Evolutionary conservation across 2,888 invertebrate species (phyloP), one percentile per base, ranked within the genome.

Genomic region (Scrobipalpa atriplicella): DNA sequence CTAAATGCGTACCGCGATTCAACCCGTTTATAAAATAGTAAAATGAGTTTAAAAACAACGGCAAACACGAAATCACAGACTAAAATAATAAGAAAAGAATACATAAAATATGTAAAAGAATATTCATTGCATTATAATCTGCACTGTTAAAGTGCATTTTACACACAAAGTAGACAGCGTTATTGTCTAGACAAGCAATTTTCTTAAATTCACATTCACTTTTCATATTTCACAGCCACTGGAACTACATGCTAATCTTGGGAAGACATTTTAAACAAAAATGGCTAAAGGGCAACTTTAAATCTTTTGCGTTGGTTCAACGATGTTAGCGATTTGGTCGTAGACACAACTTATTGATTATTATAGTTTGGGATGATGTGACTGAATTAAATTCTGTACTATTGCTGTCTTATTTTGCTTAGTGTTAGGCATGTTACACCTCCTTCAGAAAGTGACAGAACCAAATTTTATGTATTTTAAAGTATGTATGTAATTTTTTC

Each of bases 181-280:
- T 29, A 58, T 58, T 58, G 58, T 58, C 58, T 58, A 58, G 58
- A 58, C 58, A 58, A 58, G 58, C 58, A 58, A 58, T 58, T 58
- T 58, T 58, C 69, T 66, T 71, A 75, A 71, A 75, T 78, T 84
- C 84, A 81, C 75, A 84, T 73, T 70, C 71, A 73, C 18, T 61
- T 41, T 61, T 61, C 61, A 61, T 61, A 41, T 65, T 65, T 65
- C 64, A 19, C 39, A 61, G 61, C 6, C 13, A 41, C 61, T 61
- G 9, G 10, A 54, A 21, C 56, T 41, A 58, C 16, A 65, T 41
- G 56, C 64, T 65, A 65, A 65, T 65, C 18, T 19, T 41, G 11
- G 1, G 61, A 39, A 61, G 41, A 41, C 7, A 19, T 61, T 61
- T 16, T 41, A 41, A 18, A 58, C 38, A 58, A 58, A 58, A 58